Base-by-base conservation (phyloP, 2,797 vertebrate genomes). In the Karalla daura region DNA sequence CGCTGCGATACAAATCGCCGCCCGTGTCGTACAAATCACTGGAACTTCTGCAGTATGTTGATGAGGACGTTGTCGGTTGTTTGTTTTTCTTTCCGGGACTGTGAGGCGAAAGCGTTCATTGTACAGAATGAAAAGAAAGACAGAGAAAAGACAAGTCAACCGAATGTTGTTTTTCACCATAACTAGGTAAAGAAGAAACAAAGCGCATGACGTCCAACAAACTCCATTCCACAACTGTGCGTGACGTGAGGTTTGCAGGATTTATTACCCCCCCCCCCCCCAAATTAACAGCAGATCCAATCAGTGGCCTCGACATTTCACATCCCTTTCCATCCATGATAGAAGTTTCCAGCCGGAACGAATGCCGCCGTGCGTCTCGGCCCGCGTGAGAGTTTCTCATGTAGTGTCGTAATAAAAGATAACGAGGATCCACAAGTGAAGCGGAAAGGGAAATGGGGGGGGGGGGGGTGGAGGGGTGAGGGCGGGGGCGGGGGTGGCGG, bases 1-100 rank as follows among this genome's bases (percentile, higher is more conserved):
- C 63, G 35, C 18, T 58, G 65, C 47, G 60, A 63, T 50, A 85
- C 80, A 85, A 89, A 91, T 85, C 65, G 81, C 45, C 39, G 40
- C 51, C 68, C 78, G 63, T 85, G 81, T 87, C 36, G 51, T 62
- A 84, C 80, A 86, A 84, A 86, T 81, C 35, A 52, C 43, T 65
- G 58, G 13, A 78, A 71, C 44, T 67, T 61, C 66, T 63, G 46
- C 71, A 61, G 21, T 44, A 36, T 59, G 75, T 65, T 88, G 44
- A 88, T 79, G 69, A 80, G 72, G 60, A 74, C 55, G n/a, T n/a
- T n/a, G n/a, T n/a, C n/a, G n/a, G n/a, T n/a, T n/a, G n/a, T n/a
- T n/a, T n/a, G n/a, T n/a, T n/a, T n/a, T n/a, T n/a, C n/a, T n/a
- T n/a, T n/a, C n/a, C n/a, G n/a, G n/a, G n/a, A n/a, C n/a, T n/a